A percentile compares a stretch with the other conserved stretches of the same genome.
Conservation (phyloP, 2,113 vertebrate species). For the Castor canadensis region DNA sequence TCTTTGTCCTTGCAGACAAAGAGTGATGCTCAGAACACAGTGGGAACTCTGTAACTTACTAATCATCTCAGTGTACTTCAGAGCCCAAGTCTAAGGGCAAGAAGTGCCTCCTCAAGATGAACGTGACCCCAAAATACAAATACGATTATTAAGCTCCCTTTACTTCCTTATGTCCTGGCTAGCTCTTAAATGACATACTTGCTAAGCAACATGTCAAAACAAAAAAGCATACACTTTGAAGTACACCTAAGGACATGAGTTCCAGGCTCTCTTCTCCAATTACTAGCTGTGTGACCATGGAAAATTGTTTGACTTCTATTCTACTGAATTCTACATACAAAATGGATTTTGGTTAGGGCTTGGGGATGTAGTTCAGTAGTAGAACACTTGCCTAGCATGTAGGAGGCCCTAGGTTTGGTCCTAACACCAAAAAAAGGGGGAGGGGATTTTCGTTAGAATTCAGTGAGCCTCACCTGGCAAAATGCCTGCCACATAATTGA, state of each 20-base stretch:
- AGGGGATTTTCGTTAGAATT: neutral
- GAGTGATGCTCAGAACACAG: neutral
- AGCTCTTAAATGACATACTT: conserved; percentile 26
- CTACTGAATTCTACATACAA: neutral
- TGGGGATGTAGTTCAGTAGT: neutral
- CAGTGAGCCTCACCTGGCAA: neutral
- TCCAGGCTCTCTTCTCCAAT: neutral
- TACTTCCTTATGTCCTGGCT: neutral
- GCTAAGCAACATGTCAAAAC: neutral
- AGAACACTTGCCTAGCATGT: neutral
- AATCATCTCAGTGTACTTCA: neutral
- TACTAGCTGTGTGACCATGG: neutral
- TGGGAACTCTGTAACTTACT: neutral
- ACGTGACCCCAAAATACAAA: conserved; percentile 2
- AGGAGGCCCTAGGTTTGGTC: neutral
- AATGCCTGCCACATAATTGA: neutral
- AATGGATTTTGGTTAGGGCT: neutral
- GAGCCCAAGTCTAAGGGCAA: neutral
- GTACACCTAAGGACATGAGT: neutral
- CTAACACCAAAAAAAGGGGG: neutral
- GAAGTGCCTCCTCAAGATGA: conserved; percentile 26
- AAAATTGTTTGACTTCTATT: neutral
- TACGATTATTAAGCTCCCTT: conserved; percentile 37
- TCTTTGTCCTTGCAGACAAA: neutral
- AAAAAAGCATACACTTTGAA: neutral